Evolutionary conservation across 2,888 invertebrate species (phyloP).

Genomic region (Leptinotarsa tumamoca): DNA sequence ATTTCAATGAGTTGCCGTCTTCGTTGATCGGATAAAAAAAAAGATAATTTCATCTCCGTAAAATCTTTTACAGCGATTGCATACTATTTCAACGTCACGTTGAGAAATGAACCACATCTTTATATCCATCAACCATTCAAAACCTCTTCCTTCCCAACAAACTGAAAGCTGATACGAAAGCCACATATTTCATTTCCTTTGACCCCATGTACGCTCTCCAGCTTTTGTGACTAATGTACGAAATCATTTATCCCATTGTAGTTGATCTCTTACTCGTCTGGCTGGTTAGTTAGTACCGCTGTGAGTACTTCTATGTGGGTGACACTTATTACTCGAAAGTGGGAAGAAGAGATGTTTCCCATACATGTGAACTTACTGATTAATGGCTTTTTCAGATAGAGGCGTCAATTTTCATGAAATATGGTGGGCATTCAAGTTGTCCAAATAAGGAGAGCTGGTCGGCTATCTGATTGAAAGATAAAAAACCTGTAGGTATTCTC

Average conservation of each 20-base stretch:
- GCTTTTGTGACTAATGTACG: not conserved
- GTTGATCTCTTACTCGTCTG: not conserved
- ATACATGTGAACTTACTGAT: not conserved
- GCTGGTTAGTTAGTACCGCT: not conserved
- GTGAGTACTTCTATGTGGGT: not conserved
- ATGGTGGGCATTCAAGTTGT: not conserved
- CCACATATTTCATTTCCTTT: not conserved
- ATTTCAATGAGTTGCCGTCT: no score
- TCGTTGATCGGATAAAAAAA: no score
- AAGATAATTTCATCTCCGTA: no score
- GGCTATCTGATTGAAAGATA: not conserved
- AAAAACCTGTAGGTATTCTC: not conserved
- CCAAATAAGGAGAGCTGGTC: not conserved
- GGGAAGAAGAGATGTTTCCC: not conserved
- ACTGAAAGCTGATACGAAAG: not conserved
- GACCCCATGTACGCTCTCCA: not conserved
- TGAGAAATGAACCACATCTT: no score
- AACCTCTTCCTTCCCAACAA: not conserved
- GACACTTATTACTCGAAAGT: not conserved
- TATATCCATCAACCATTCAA: not conserved
- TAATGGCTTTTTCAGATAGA: not conserved
- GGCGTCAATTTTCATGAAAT: not conserved
- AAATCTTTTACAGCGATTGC: no score
- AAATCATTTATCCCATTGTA: constrained; percentile 2
- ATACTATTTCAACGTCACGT: no score